Base-by-base conservation (phyloP, 2,797 vertebrate genomes). In the Muscicapa comitata region DNA sequence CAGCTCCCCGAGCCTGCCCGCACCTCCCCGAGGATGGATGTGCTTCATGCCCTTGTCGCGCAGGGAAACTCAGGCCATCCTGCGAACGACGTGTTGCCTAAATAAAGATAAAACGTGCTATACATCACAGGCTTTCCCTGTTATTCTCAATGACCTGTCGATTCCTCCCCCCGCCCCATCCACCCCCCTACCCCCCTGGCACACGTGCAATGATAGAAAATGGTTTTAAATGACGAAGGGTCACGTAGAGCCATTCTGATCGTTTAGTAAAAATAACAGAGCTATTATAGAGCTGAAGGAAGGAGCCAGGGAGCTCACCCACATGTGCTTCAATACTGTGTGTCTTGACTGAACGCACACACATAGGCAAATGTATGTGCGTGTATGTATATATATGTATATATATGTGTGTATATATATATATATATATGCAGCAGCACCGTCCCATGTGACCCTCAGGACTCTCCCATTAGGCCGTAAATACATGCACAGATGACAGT, bases 241-340 rank as follows among this genome's bases (percentile, higher is more conserved):
- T 98, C 97, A 97, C 84, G 92, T 43, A 93, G 93, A 98, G 98
- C 95, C 97, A 98, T 97, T 95, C 95, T 88, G 65, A 95, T 94
- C 96, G 76, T 97, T 98, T 97, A 98, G 96, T 81, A 97, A 97
- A 97, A 98, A 97, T 95, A 98, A 97, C 97, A 97, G 84, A 74
- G 96, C 96, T 97, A 97, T 97, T 97, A 97, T 25, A 72, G 82
- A 93, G 86, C 83, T 86, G 96, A 91, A 96, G 96, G 86, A 96
- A 95, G 94, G 91, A 96, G 80, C 88, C 92, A 73, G 77, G 65
- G 74, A 94, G 81, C 89, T 94, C 68, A 65, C 65, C 73, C 92
- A 17, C 70, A 65, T 50, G 8, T 11, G 47, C 26, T 40, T 53
- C 55, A 23, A 3, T 23, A 26, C 13, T 10, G 33, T 10, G 31